Base-by-base conservation (phyloP, 92 coral and sea anemone species). In the Pocillopora grandis region DNA sequence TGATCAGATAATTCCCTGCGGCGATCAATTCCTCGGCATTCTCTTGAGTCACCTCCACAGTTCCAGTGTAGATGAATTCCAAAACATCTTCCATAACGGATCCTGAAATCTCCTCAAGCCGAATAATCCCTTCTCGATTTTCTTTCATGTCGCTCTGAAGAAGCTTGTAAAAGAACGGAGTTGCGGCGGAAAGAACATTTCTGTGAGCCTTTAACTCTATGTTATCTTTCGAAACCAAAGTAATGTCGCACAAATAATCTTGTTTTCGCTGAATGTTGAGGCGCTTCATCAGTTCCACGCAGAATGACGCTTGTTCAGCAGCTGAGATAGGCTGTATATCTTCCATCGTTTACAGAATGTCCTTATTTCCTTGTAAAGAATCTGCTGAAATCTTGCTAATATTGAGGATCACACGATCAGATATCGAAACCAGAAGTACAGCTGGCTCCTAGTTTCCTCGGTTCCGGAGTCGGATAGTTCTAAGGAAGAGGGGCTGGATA, bases 181-280 rank as follows among this genome's bases (percentile, higher is more conserved):
- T 72, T n/a, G 86, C 86, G 19, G 80, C 80, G 21, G 86, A 82
- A 18, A 82, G 80, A 17, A 82, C 65, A 55, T 64, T 73, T 73
- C 21, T 62, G 10, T 82, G 86, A 17, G 80, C 80, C 63, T 73
- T 82, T 55, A 82, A 82, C 16, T 82, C 80, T 17, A 21, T 62
- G 31, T 76, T 72, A 17, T 74, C 86, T 2, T 80, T 80, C 42
- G 74, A 58, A 62, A 61, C 80, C 65, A 82, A 61, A 21, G 80
- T 82, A 10, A 82, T 56, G 72, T 82, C 86, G 80, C 86, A 82
- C 9, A 82, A 82, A 31, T 73, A 48, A 48, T 55, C 48, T 49
- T 82, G 86, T 42, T 15, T 58, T 65, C 86, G 78, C 59, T 61
- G 72, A 61, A 61, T 61, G 73, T 82, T 73, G 23, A 82, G 73